Percentiles rank a stretch among this genome's conserved stretches.
Evolutionary conservation across 2,888 invertebrate species (phyloP).

Genomic region (Dicyrtomina minuta): DNA sequence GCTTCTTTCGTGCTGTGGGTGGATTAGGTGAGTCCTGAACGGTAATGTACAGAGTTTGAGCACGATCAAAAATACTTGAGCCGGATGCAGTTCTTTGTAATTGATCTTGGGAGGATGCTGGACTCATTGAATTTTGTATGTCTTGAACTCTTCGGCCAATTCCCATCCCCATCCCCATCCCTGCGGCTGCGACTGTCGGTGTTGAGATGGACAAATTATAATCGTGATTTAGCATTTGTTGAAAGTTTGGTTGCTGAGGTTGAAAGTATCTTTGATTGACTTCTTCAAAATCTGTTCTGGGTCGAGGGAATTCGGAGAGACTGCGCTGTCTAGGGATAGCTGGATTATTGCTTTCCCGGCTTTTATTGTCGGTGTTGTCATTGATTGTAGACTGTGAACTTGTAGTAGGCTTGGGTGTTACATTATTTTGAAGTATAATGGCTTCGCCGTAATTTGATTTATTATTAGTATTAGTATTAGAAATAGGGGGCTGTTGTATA

Average conservation of each 20-base stretch:
- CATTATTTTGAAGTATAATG: conserved; percentile 28
- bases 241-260: conserved; percentile 25
- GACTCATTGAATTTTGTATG: not conserved
- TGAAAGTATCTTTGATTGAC: conserved; percentile 26
- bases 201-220: not conserved
- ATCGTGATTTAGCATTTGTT: not conserved
- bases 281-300: conserved; percentile 26
- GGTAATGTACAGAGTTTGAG: conserved; percentile 51
- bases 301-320: conserved; percentile 48
- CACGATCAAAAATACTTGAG: conserved; percentile 53
- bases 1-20: conserved; percentile 56
- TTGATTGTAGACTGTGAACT: not conserved
- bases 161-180: too few relatives aligned
- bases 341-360: not conserved
- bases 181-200: not conserved
- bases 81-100: conserved; percentile 54
- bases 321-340: conserved; percentile 50
- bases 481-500: too few relatives aligned
- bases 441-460: conserved; percentile 52
- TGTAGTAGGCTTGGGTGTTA: not conserved
- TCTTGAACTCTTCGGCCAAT: not conserved
- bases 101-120: conserved; percentile 30
- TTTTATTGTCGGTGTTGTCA: not conserved
- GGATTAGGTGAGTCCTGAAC: conserved; percentile 59
- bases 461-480: too few relatives aligned